Percentiles rank a stretch among this genome's conserved stretches.
Evolutionary conservation across 1,140 invertebrate species (phyloP).

Genomic region (Drosophila ercepeae): DNA sequence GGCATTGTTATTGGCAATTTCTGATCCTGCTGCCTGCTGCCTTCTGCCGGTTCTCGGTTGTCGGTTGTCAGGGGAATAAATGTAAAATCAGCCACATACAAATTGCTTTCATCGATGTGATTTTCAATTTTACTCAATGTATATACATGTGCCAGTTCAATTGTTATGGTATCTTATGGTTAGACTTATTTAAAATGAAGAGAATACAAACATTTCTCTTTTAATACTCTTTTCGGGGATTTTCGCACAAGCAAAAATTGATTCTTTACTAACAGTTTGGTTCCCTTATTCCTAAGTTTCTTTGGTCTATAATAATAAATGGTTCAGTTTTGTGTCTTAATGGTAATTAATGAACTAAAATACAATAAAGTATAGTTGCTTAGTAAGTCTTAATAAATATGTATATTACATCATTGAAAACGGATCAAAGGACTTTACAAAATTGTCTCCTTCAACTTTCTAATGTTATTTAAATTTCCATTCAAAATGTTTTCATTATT

Average conservation of each 20-base stretch:
- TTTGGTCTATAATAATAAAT: not conserved
- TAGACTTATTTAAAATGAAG: conserved; percentile 10
- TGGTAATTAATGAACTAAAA: not conserved
- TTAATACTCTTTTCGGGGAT: conserved; percentile 37
- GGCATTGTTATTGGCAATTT: conserved; percentile 52
- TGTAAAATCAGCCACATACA: conserved; percentile 40
- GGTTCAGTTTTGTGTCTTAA: not conserved
- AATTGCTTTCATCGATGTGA: conserved; percentile 35
- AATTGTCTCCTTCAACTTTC: not conserved
- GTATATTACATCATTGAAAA: not conserved
- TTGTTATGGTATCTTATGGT: conserved; percentile 7
- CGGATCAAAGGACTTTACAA: not conserved
- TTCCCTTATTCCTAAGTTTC: not conserved
- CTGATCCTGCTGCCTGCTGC: conserved; percentile 10
- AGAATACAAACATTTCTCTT: conserved; percentile 21
- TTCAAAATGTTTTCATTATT: not conserved
- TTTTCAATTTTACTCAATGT: conserved; percentile 10
- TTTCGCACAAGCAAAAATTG: not conserved
- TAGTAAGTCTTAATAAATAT: not conserved
- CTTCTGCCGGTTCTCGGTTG: too few species aligned
- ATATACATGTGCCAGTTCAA: not conserved
- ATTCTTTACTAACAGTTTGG: not conserved
- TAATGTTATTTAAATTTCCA: not conserved
- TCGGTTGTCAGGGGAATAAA: conserved; percentile 44
- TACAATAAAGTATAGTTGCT: not conserved